Conservation (phyloP, 2,113 vertebrate genomes). For the Chascanopsetta lugubris region DNA sequence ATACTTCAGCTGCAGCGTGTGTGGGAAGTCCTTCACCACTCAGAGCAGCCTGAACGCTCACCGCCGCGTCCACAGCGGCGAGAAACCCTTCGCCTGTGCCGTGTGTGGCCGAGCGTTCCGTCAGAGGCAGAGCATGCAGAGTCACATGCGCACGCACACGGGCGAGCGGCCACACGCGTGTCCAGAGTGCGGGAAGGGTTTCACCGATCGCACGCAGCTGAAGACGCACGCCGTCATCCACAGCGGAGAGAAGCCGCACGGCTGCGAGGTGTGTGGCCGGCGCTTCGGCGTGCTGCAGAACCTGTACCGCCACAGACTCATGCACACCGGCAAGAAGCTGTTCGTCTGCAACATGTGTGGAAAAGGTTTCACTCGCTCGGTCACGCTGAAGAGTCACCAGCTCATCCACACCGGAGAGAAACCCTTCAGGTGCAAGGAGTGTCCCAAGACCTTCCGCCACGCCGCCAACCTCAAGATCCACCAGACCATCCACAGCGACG, state of each 20-base stretch:
- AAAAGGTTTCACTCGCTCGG: conserved; percentile 72
- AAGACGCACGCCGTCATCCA: conserved; percentile 65
- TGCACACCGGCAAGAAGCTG: conserved; percentile 67
- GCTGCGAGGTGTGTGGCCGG: conserved; percentile 68
- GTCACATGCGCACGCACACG: conserved; percentile 64
- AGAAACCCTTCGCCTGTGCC: conserved; percentile 68
- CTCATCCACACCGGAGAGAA: conserved; percentile 74
- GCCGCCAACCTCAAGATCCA: conserved; percentile 78
- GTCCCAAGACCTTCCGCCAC: conserved; percentile 77
- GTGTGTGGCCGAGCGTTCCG: conserved; percentile 68
- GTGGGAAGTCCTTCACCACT: conserved; percentile 71
- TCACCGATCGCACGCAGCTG: conserved; percentile 66
- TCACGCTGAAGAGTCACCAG: conserved; percentile 75
- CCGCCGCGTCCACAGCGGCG: conserved; percentile 62
- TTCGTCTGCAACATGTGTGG: conserved; percentile 69
- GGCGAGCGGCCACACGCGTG: conserved; percentile 72
- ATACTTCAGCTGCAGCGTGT: conserved; percentile 56
- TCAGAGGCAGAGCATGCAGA: conserved; percentile 69
- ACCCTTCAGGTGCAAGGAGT: conserved; percentile 69
- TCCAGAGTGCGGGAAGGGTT: conserved; percentile 67
- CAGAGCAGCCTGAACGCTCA: conserved; percentile 68
- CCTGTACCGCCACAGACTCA: conserved; percentile 63
- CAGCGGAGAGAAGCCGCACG: conserved; percentile 66
- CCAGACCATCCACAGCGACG: conserved; percentile 63
- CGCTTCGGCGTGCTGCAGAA: conserved; percentile 71